Conservation (phyloP, 2,113 vertebrate species). For the Otolemur garnettii region DNA sequence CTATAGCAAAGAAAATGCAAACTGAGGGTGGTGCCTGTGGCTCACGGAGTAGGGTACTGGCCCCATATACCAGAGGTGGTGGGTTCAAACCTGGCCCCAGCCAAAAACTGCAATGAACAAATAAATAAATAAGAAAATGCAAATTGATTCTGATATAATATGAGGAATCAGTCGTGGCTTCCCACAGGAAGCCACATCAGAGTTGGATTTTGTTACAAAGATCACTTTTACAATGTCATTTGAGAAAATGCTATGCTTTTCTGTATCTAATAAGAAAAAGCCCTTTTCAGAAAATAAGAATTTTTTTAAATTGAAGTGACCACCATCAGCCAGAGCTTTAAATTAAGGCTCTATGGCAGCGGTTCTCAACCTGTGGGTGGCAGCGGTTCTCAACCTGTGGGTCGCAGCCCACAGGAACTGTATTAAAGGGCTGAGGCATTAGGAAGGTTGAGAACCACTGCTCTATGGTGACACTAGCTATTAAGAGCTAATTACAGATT, state of each 20-base stretch:
- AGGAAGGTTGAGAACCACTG: no score
- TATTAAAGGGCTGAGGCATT: no score
- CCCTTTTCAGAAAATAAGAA: neutral
- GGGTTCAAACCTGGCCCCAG: no score
- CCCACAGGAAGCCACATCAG: neutral
- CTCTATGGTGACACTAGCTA: neutral
- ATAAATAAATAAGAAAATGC: no score
- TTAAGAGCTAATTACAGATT: slow-evolving; percentile 19
- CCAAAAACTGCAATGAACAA: no score
- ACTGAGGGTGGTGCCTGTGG: no score
- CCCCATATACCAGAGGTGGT: no score
- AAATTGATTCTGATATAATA: neutral
- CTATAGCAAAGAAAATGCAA: neutral
- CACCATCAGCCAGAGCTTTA: neutral
- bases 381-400: no score
- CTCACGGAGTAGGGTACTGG: no score
- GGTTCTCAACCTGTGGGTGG: no score
- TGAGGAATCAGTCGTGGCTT: neutral
- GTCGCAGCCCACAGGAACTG: no score
- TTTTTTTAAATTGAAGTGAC: neutral
- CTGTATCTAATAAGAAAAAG: slow-evolving; percentile 12
- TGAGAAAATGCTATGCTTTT: slow-evolving; percentile 7
- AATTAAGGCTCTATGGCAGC: neutral
- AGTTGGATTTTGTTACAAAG: slow-evolving; percentile 25
- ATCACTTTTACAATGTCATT: neutral